Evolutionary conservation across 2,888 invertebrate species (phyloP).

Genomic region (Thera obeliscata): DNA sequence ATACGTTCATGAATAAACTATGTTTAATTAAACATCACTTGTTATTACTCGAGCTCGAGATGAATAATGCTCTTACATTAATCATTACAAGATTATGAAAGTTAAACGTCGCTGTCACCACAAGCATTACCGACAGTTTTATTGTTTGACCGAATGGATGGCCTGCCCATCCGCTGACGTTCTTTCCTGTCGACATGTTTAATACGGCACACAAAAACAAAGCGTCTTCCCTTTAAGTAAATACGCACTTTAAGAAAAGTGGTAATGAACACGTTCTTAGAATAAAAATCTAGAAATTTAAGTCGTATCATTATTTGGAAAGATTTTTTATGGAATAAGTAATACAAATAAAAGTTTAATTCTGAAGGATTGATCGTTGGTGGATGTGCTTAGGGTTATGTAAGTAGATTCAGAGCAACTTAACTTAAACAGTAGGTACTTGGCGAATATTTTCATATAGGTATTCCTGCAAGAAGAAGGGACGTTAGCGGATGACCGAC

Average conservation of each 20-base stretch:
- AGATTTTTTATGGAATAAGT: too few relatives aligned
- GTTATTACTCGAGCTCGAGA: constrained; percentile 37
- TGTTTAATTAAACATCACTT: constrained; percentile 41
- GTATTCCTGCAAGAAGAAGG: not conserved
- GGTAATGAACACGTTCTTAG: too few relatives aligned
- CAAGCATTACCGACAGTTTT: constrained; percentile 28
- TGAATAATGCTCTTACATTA: constrained; percentile 38
- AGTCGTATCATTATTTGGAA: too few relatives aligned
- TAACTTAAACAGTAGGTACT: too few relatives aligned
- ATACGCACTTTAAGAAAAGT: too few relatives aligned
- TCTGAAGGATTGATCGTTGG: too few relatives aligned
- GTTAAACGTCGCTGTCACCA: constrained; percentile 27
- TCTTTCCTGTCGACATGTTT: not conserved
- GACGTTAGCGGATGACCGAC: not conserved
- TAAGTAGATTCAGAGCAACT: too few relatives aligned
- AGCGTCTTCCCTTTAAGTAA: too few relatives aligned
- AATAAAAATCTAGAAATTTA: too few relatives aligned
- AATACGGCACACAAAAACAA: too few relatives aligned
- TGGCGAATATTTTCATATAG: not conserved
- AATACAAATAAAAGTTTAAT: too few relatives aligned
- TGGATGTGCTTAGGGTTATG: too few relatives aligned
- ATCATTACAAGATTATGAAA: constrained; percentile 38
- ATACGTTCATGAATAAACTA: constrained; percentile 35
- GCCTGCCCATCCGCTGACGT: not conserved
- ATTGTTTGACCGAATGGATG: constrained; percentile 29